A percentile compares a stretch with the other conserved stretches of the same genome.
These are phyloP conservation scores for Hormaphis cornu DNA, from an alignment of 1,140 invertebrate species.

Conservation along the genomic window DNA sequence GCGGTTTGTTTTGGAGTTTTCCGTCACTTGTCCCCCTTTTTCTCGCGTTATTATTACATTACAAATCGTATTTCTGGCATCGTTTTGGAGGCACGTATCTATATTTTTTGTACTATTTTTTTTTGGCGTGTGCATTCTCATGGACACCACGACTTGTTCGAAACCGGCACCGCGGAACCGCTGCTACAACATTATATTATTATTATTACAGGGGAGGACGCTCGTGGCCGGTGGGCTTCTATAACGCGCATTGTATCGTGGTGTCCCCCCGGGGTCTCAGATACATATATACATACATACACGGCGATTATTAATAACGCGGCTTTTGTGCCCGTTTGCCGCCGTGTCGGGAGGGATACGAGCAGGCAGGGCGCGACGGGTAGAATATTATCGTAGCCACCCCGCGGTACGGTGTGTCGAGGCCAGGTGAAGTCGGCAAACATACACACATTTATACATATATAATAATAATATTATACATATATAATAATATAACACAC, in stretches of 20 bases:
- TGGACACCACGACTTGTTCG: slow-evolving; percentile 20
- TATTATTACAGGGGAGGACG: neutral
- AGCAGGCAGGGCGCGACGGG: neutral
- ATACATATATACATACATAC: too few species aligned
- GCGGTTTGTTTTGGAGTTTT: neutral
- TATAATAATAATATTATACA: too few species aligned
- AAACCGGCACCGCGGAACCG: slow-evolving; percentile 1
- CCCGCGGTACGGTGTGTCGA: neutral
- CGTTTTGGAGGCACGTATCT: too few species aligned
- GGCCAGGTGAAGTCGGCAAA: slow-evolving; percentile 29
- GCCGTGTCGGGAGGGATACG: neutral
- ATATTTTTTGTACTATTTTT: neutral
- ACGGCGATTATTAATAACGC: slow-evolving; percentile 26
- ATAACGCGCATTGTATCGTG: neutral
- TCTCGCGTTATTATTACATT: slow-evolving; percentile 3
- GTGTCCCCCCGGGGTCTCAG: too few species aligned
- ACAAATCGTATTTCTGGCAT: too few species aligned
- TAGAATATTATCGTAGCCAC: slow-evolving; percentile 18
- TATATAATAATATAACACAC: neutral
- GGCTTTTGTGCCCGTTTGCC: neutral
- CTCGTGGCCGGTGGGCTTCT: neutral
- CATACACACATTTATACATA: too few species aligned
- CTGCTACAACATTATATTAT: too few species aligned
- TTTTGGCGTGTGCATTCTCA: slow-evolving; percentile 16
- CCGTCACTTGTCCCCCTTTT: neutral